Percentiles rank a stretch among this genome's conserved stretches.
phyloP scores from a whole-genome alignment of 37 sponge, comb jelly and placozoan genomes.

The Halisarca cf. caerulea region DNA sequence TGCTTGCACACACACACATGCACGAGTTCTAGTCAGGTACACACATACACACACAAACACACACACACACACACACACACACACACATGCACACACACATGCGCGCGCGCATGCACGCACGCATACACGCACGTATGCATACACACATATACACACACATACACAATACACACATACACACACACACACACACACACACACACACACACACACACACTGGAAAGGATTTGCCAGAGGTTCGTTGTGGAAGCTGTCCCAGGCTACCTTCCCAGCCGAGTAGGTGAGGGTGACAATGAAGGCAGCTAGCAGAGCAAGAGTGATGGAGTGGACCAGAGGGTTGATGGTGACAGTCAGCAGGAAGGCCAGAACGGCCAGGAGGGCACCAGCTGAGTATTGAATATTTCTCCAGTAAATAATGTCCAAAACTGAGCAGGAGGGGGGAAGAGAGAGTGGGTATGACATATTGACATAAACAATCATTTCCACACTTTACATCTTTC shows the following conservation, averaged over 20 bases:
- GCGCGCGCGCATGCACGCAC: too few species aligned
- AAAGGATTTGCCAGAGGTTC: slow-evolving; percentile 67
- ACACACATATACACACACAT: neutral
- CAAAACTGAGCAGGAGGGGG: slow-evolving; percentile 41
- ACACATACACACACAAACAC: neutral
- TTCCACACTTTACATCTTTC: neutral
- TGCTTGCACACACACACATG: neutral
- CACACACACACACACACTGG: slow-evolving; percentile 30
- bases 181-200: neutral
- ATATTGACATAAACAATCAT: neutral
- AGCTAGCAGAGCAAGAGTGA: slow-evolving; percentile 61
- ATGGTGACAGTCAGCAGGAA: slow-evolving; percentile 70
- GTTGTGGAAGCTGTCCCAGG: slow-evolving; percentile 78
- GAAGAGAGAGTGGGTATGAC: neutral
- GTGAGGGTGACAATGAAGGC: slow-evolving; percentile 73
- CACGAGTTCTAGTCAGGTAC: neutral
- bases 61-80: slow-evolving; percentile 26
- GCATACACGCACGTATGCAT: too few species aligned
- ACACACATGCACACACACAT: too few species aligned
- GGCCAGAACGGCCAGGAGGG: slow-evolving; percentile 44
- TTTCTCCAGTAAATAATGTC: slow-evolving; percentile 77
- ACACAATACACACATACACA: neutral
- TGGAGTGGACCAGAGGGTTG: slow-evolving; percentile 72
- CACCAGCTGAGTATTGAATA: slow-evolving; percentile 48
- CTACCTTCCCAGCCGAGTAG: slow-evolving; percentile 64